These are phyloP conservation scores for Poeciliopsis presidionis DNA, from an alignment of 2,797 vertebrate species.

Conservation along the genomic window DNA sequence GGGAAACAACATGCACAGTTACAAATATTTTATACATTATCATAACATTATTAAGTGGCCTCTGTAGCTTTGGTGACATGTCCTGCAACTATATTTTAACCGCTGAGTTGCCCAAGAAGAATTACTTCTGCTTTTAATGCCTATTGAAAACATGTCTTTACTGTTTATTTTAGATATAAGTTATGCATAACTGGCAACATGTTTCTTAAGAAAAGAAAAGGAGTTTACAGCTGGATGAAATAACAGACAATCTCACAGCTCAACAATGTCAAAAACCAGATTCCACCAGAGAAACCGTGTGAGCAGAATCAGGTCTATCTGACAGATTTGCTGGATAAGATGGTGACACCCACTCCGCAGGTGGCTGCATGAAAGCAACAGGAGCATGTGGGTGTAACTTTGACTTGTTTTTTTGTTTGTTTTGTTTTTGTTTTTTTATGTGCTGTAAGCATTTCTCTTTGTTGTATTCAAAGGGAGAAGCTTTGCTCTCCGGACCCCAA, in stretches of 20 bases:
- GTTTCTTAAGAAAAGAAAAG: constrained; percentile 20
- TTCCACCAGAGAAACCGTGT: constrained; percentile 49
- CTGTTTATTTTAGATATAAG: background rate
- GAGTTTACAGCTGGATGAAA: constrained; percentile 1
- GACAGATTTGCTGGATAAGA: constrained; percentile 72
- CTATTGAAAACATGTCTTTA: background rate
- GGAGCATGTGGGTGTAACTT: constrained; percentile 74
- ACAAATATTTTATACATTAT: background rate
- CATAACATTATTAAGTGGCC: background rate
- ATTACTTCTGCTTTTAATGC: background rate
- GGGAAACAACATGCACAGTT: background rate
- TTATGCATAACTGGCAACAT: background rate
- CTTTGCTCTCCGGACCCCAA: constrained; percentile 28
- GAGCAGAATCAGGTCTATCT: constrained; percentile 56
- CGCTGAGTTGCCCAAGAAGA: background rate
- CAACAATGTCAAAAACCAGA: constrained; percentile 52
- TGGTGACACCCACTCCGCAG: constrained; percentile 76
- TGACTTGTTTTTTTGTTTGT: constrained; percentile 33
- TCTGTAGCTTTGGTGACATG: background rate
- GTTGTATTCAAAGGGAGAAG: constrained; percentile 26
- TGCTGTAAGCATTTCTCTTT: constrained; percentile 34
- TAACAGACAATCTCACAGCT: constrained; percentile 11
- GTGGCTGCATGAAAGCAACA: constrained; percentile 74
- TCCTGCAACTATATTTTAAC: background rate
- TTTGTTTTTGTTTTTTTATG: constrained; percentile 22